phyloP scores from a whole-genome alignment of 2,797 vertebrate species.

The Jordanella pulchra region DNA sequence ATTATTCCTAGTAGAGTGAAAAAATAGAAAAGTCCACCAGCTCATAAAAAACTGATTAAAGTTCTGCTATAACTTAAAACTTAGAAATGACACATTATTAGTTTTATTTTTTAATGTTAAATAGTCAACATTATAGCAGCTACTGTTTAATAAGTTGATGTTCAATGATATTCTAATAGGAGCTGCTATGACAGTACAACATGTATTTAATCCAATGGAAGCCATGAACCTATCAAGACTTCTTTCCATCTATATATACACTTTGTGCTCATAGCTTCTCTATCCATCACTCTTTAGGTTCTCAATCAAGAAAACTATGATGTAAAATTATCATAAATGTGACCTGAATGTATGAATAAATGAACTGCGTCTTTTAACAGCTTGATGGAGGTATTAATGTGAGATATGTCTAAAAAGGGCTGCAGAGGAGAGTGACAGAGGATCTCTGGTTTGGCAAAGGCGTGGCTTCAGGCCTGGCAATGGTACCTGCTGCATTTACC shows the following conservation, averaged over 20 bases:
- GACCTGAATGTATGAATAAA: background rate
- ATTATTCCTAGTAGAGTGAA: background rate
- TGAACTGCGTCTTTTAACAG: background rate
- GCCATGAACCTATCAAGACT: background rate
- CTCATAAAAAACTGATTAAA: background rate
- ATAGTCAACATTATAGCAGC: background rate
- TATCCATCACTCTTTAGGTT: background rate
- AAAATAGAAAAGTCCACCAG: background rate
- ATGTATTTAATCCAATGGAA: background rate
- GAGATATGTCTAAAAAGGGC: constrained; percentile 23
- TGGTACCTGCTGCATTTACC: constrained; percentile 44
- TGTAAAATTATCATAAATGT: background rate
- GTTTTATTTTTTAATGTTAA: background rate
- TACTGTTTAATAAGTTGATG: too few species aligned
- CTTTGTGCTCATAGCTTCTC: background rate
- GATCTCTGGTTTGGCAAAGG: constrained; percentile 74
- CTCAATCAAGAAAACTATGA: background rate
- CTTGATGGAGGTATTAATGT: background rate
- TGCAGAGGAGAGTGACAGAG: constrained; percentile 56
- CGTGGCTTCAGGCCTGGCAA: constrained; percentile 67
- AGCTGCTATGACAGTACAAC: background rate
- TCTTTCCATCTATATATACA: background rate
- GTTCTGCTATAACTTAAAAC: background rate
- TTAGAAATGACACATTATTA: background rate
- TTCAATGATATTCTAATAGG: background rate